These are phyloP conservation scores for Tokudaia muenninki DNA, from an alignment of 2,797 vertebrate genomes.

Conservation along the genomic window DNA sequence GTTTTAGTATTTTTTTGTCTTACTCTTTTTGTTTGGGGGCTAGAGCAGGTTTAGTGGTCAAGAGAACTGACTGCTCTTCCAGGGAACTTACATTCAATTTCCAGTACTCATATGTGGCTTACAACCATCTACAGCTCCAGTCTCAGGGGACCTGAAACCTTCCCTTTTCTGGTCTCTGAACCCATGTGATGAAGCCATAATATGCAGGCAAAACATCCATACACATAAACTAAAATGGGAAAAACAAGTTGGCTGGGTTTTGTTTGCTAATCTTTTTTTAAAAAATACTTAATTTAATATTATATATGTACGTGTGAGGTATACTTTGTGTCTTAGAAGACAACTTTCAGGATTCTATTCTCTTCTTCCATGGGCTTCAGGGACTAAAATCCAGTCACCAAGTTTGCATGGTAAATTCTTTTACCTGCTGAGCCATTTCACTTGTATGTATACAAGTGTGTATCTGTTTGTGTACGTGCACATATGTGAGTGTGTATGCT, in stretches of 20 bases:
- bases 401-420: background rate
- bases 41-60: background rate
- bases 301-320: background rate
- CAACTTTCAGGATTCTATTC: background rate
- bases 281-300: background rate
- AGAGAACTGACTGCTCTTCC: background rate
- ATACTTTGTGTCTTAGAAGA: background rate
- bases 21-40: background rate
- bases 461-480: background rate
- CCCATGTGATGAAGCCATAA: background rate
- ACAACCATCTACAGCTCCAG: background rate
- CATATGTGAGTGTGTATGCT: background rate
- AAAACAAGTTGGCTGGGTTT: background rate
- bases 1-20: background rate
- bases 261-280: background rate
- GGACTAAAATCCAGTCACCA: background rate
- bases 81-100: background rate
- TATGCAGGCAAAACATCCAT: background rate
- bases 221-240: background rate
- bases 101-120: background rate
- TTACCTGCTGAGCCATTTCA: background rate
- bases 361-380: background rate
- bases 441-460: too few species aligned
- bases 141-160: background rate
- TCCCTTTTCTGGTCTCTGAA: background rate